Evolutionary conservation across 2,888 invertebrate genomes (phyloP).

Genomic region (Ecliptopera silaceata): DNA sequence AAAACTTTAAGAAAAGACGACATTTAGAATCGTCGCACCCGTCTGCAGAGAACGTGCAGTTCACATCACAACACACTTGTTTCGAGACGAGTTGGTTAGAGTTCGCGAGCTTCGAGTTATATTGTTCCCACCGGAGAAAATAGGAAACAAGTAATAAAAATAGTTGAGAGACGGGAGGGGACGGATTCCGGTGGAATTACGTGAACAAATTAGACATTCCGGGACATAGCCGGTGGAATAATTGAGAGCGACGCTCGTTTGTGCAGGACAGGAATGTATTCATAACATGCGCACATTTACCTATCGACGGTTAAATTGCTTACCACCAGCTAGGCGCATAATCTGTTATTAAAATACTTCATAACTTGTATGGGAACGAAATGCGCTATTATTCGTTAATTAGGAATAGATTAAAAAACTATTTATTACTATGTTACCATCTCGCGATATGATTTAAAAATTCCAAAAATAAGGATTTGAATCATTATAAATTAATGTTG

Average conservation of each 20-base stretch:
- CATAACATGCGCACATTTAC: constrained; percentile 31
- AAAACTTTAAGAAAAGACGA: constrained; percentile 55
- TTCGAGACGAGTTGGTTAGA: constrained; percentile 67
- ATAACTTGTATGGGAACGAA: background rate
- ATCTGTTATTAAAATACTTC: background rate
- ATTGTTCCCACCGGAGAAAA: constrained; percentile 76
- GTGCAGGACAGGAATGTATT: constrained; percentile 47
- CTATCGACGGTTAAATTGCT: constrained; percentile 15
- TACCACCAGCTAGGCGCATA: background rate
- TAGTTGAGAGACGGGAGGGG: constrained; percentile 74
- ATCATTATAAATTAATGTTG: too few relatives aligned
- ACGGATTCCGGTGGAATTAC: constrained; percentile 79
- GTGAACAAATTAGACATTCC: constrained; percentile 83
- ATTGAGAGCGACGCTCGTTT: constrained; percentile 67
- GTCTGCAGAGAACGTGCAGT: constrained; percentile 61
- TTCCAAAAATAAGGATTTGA: too few relatives aligned
- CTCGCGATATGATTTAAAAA: too few relatives aligned
- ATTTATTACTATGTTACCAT: too few relatives aligned
- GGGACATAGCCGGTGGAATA: constrained; percentile 73
- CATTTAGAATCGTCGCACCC: constrained; percentile 41
- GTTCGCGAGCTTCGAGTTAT: constrained; percentile 70
- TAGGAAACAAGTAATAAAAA: constrained; percentile 82
- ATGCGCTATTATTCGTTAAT: too few relatives aligned
- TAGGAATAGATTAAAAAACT: too few relatives aligned
- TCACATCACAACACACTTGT: constrained; percentile 76